A percentile compares a stretch with the other conserved stretches of the same genome.
phyloP scores from a whole-genome alignment of 2,797 vertebrate species.

The Chelon labrosus region DNA sequence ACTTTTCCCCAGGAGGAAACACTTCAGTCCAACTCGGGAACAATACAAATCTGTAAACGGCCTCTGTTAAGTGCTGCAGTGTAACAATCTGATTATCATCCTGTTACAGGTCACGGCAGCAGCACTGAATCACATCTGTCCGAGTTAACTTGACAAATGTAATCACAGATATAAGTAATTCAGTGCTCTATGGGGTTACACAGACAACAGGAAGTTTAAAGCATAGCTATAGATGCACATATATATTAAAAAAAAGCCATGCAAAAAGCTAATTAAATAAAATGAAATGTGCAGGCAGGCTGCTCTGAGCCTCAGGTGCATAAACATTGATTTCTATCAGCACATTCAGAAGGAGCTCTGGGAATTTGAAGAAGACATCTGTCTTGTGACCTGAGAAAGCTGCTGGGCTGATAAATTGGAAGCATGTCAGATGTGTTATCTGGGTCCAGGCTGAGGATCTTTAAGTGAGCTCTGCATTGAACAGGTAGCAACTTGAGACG shows the following conservation, averaged over 20 bases:
- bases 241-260: not conserved
- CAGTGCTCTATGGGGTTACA: not conserved
- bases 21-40: conserved; percentile 44
- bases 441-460: conserved; percentile 31
- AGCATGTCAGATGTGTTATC: conserved; percentile 52
- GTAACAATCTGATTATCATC: conserved; percentile 37
- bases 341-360: conserved; percentile 46
- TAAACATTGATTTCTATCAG: conserved; percentile 30
- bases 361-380: conserved; percentile 58
- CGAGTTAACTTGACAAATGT: conserved; percentile 25
- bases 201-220: conserved; percentile 5
- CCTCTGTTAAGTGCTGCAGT: conserved; percentile 34
- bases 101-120: conserved; percentile 34
- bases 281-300: conserved; percentile 36
- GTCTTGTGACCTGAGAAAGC: conserved; percentile 65
- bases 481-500: conserved; percentile 20
- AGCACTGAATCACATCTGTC: conserved; percentile 10
- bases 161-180: not conserved
- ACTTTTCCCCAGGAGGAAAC: conserved; percentile 54
- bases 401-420: conserved; percentile 56
- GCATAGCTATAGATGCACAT: not conserved
- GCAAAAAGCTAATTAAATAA: conserved; percentile 8
- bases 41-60: conserved; percentile 37
- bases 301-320: conserved; percentile 46
- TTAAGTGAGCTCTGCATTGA: conserved; percentile 29